These are phyloP conservation scores for Caranx ignobilis DNA, from an alignment of 2,113 vertebrate species.

Conservation along the genomic window DNA sequence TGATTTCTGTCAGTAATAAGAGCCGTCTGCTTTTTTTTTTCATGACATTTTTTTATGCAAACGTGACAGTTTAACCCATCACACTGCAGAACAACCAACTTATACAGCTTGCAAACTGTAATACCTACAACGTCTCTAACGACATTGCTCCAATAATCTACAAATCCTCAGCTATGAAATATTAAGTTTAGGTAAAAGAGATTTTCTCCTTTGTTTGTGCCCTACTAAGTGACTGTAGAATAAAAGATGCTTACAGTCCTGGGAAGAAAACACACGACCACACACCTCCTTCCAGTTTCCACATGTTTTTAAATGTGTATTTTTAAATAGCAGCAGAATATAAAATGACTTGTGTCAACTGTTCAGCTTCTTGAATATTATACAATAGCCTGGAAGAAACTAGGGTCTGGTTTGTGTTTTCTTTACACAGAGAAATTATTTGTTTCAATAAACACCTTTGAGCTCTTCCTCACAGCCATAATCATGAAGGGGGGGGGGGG, in stretches of 20 bases:
- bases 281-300: neutral
- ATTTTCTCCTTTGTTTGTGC: neutral
- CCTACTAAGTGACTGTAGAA: neutral
- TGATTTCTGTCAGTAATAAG: neutral
- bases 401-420: slow-evolving; percentile 13
- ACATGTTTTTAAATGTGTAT: neutral
- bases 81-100: too few relatives aligned
- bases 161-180: neutral
- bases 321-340: neutral
- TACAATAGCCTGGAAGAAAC: neutral
- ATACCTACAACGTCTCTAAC: neutral
- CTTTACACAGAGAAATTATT: slow-evolving; percentile 4
- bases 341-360: slow-evolving; percentile 2
- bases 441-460: slow-evolving; percentile 6
- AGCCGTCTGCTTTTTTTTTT: neutral
- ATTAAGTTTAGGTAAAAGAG: too few relatives aligned
- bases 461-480: neutral
- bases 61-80: too few relatives aligned
- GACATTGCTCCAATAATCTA: neutral
- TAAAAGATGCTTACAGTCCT: neutral
- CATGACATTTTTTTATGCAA: neutral
- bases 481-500: neutral
- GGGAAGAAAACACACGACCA: neutral
- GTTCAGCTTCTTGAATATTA: neutral
- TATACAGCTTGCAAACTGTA: neutral